Evolutionary conservation across 2,888 invertebrate species (phyloP).

Genomic region (Mythimna vitellina): DNA sequence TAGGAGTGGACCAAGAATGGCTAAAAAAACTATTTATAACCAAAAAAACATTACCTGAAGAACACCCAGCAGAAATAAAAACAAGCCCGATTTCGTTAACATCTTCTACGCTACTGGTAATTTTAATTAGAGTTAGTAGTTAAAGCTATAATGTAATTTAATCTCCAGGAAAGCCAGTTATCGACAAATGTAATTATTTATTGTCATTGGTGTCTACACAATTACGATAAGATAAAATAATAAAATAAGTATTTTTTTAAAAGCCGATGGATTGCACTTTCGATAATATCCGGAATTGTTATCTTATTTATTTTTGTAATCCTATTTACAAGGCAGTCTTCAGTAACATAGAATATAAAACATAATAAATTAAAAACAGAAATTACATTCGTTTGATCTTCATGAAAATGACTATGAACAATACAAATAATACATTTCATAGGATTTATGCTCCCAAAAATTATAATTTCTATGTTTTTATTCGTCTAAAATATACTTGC

Average conservation of each 20-base stretch:
- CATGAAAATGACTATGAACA: too few relatives aligned
- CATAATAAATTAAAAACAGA: too few relatives aligned
- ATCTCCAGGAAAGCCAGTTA: too few relatives aligned
- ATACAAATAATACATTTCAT: neutral
- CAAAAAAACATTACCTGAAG: conserved; percentile 2
- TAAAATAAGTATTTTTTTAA: neutral
- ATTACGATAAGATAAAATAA: conserved; percentile 11
- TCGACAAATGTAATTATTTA: too few relatives aligned
- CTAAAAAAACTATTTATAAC: neutral
- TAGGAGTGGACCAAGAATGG: neutral
- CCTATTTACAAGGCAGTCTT: neutral
- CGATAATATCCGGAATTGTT: neutral
- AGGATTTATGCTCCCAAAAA: neutral
- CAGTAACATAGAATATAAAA: neutral
- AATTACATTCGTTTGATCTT: too few relatives aligned
- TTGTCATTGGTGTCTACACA: conserved; percentile 8
- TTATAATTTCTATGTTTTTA: too few relatives aligned
- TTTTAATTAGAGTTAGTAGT: neutral
- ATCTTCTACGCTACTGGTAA: neutral
- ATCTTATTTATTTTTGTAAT: neutral
- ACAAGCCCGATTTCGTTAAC: too few relatives aligned
- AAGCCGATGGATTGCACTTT: neutral
- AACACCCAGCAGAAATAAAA: too few relatives aligned
- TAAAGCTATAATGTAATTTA: too few relatives aligned
- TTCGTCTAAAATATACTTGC: too few relatives aligned